Evolutionary conservation across 2,888 invertebrate genomes (phyloP), one percentile per base, ranked within the genome.

Genomic region (Lacanobia oleracea): DNA sequence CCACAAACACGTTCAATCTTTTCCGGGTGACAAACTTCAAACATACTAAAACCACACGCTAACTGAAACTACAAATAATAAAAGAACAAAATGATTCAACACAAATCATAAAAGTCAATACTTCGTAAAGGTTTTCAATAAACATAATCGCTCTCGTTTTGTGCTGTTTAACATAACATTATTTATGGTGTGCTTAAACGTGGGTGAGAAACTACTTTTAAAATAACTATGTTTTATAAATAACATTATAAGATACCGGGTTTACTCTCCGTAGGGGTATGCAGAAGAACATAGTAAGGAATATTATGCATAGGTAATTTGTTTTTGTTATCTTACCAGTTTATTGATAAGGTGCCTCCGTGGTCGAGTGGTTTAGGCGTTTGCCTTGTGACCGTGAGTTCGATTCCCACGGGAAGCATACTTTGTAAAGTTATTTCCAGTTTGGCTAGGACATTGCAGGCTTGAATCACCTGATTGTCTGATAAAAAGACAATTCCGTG

Each of bases 101-200:
- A 51, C 27, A 62, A 75, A 72, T 75, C 37, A 48, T 33, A 50
- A 37, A 56, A 56, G 54, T 71, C 77, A 77, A 75, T 61, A 74
- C 5, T n/a, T 48, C 14, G 2, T 33, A 50, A 45, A 51, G 50
- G 45, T 59, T 72, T 43, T 27, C 45, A n/a, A 53, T 73, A 40
- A 48, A 33, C 62, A 59, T 63, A 56, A 56, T 50, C 40, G 61
- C 9, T 37, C 21, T 56, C 40, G n/a, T 23, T 57, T 50, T 48
- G 21, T 59, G 27, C 48, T 66, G 62, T 59, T 75, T 57, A 75
- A 79, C 63, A 50, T 53, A 14, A 40, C 21, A 54, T 56, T 78
- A 60, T 60, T 71, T 54, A 78, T 72, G 53, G 48, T 59, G 40
- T 21, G 40, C 7, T 59, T 40, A 40, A 59, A 40, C 40, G 5